These are phyloP conservation scores for Vanessa cardui DNA, from an alignment of 2,888 invertebrate species.

Conservation along the genomic window DNA sequence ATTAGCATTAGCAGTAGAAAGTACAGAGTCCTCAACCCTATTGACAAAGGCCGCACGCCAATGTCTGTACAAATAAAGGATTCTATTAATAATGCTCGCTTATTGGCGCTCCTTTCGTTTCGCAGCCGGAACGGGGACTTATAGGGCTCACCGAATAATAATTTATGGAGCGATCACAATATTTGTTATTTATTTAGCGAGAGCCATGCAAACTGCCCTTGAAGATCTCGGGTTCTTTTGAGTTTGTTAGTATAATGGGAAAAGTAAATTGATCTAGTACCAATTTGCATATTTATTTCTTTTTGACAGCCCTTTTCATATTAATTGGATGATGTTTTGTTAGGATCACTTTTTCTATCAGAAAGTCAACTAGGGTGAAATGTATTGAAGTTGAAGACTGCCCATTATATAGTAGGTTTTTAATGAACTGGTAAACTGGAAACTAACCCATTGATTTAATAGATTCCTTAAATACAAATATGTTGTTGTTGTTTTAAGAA, in stretches of 20 bases:
- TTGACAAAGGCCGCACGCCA: conserved; percentile 33
- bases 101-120: conserved; percentile 42
- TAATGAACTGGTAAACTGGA: not conserved
- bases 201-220: conserved; percentile 31
- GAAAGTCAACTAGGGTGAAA: conserved; percentile 7
- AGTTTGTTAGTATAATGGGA: conserved; percentile 26
- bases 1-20: not conserved
- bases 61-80: conserved; percentile 43
- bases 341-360: conserved; percentile 13
- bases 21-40: conserved; percentile 29
- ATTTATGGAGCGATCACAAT: conserved; percentile 47
- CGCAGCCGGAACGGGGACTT: conserved; percentile 36
- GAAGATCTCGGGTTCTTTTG: conserved; percentile 27
- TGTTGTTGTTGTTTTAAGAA: no score
- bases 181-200: conserved; percentile 49
- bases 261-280: conserved; percentile 34
- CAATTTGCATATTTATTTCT: conserved; percentile 31
- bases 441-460: no score
- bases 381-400: not conserved
- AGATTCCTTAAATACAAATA: no score
- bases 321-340: conserved; percentile 21
- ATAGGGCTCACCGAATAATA: conserved; percentile 42
- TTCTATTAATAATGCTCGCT: conserved; percentile 45
- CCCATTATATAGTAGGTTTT: not conserved
- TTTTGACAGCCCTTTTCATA: conserved; percentile 20